Percentiles rank a stretch among this genome's conserved stretches.
phyloP scores from a whole-genome alignment of 1,140 invertebrate species.

The Papilio helenus region DNA sequence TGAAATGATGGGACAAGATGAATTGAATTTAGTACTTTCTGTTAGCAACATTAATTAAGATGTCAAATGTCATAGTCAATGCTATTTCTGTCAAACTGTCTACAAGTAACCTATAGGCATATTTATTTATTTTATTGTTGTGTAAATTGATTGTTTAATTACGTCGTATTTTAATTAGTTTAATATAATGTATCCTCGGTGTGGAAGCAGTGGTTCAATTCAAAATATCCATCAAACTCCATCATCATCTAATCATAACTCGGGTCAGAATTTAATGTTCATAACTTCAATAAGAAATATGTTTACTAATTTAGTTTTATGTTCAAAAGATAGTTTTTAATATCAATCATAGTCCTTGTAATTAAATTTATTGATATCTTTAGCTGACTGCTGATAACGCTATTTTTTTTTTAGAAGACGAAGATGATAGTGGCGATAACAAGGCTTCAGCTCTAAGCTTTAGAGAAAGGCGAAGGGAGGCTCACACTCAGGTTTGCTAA shows the following conservation, averaged over 20 bases:
- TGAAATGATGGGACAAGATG: too few species aligned
- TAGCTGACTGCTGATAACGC: background rate
- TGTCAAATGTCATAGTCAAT: constrained; percentile 1
- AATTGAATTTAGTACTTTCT: background rate
- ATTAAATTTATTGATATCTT: background rate
- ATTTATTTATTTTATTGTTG: constrained; percentile 7
- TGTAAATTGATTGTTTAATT: background rate
- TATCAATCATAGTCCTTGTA: background rate
- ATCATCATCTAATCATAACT: constrained; percentile 93
- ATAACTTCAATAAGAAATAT: background rate
- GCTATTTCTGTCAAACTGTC: background rate
- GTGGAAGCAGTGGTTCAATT: constrained; percentile 92
- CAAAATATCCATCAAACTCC: constrained; percentile 86
- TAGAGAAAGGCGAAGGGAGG: constrained; percentile 96
- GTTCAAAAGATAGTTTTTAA: background rate
- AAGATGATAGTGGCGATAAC: constrained; percentile 91
- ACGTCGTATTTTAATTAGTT: constrained; percentile 1
- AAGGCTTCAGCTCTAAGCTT: constrained; percentile 92
- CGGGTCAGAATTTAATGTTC: constrained; percentile 83
- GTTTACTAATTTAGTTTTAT: background rate
- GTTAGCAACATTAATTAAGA: background rate
- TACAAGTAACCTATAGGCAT: background rate
- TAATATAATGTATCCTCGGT: constrained; percentile 87
- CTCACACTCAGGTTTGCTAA: constrained; percentile 91
- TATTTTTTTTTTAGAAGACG: constrained; percentile 88